Base-by-base conservation (phyloP, 2,113 vertebrate genomes). In the Puma concolor region DNA sequence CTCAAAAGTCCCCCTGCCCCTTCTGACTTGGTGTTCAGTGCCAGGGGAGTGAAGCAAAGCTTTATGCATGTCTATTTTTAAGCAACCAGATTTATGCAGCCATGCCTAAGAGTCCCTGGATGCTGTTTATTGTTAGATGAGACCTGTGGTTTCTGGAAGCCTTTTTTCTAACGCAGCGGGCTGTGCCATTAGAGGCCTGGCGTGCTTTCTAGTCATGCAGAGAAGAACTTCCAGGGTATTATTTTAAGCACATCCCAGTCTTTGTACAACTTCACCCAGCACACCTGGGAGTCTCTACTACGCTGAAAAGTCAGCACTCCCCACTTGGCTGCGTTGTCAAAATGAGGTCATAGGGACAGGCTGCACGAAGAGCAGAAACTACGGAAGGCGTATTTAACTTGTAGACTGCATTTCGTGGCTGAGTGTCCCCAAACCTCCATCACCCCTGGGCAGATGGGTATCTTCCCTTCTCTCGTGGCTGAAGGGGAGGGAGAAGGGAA, bases 121-220 rank as follows among this genome's bases (percentile, higher is more conserved):
- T 92, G 71, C 80, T 88, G 86, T 92, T 97, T 94, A 67, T 81
- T 95, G 97, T 90, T 74, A 94, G 90, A 96, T 94, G 79, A 95
- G 92, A 94, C 91, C 71, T 71, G 76, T 84, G 88, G 76, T 97
- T 98, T 92, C 84, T 81, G 60, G 95, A 95, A 97, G 44, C 91
- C 88, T 94, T 96, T 97, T 92, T 92, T 97, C 95, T 85, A 67
- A 88, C 96, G n/a, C 96, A 94, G 97, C 92, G 92, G 80, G 95
- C 67, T 36, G 44, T 44, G 92, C 97, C 93, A 85, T 98, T 88
- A 97, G 94, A 97, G 91, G 74, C 63, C 92, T 95, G 96, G 89
- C 90, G 52, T 48, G 87, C 76, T 91, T 88, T 91, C 77, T 85
- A 94, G 95, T 95, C 81, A 19, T 38, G 81, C 93, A 82, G 91